A percentile compares a stretch with the other conserved stretches of the same genome.
Conservation (phyloP, 2,113 vertebrate species). For the Raja brachyura region DNA sequence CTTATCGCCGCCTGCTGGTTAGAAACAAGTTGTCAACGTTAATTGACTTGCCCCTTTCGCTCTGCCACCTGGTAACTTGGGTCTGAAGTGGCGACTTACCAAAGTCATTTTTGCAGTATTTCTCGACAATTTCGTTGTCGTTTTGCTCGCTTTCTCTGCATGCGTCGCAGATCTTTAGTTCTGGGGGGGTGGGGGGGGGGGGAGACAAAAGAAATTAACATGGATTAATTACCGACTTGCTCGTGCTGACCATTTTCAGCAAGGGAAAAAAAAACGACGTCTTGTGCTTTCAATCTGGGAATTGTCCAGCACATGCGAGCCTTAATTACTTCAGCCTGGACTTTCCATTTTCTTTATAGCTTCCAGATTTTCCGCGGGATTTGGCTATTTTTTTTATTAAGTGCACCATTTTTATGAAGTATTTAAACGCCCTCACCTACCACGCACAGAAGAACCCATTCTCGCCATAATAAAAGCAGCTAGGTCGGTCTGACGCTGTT, state of each 20-base stretch:
- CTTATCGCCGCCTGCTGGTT: neutral
- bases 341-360: neutral
- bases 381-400: constrained; percentile 2
- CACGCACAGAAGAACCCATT: neutral
- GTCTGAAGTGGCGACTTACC: constrained; percentile 65
- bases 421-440: neutral
- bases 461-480: neutral
- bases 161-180: constrained; percentile 86
- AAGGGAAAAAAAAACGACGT: neutral
- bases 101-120: constrained; percentile 94
- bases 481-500: neutral
- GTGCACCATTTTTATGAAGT: neutral
- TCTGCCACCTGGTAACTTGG: neutral
- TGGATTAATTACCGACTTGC: neutral
- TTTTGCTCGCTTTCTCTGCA: constrained; percentile 87
- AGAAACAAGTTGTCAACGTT: neutral
- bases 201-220: constrained; percentile 44
- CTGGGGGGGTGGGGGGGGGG: constrained; percentile 49
- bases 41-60: neutral
- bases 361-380: neutral
- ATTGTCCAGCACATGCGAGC: neutral
- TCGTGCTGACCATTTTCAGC: neutral
- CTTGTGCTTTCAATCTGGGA: neutral
- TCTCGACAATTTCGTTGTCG: constrained; percentile 95
- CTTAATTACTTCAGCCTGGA: neutral